Evolutionary conservation across 2,113 vertebrate species (phyloP).

Genomic region (Osmerus eperlanus): DNA sequence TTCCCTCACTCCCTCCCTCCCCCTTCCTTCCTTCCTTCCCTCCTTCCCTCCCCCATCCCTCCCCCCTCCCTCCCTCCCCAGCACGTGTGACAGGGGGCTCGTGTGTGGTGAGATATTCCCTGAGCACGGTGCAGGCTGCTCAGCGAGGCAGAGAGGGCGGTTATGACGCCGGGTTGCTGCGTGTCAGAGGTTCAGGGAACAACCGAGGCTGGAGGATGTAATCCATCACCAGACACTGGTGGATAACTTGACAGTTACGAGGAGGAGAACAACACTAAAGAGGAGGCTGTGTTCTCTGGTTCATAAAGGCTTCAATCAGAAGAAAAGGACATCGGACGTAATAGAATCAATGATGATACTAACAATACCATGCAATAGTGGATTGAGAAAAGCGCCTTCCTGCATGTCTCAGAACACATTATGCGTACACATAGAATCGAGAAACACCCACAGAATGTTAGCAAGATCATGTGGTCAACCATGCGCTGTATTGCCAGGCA

Average conservation of each 20-base stretch:
- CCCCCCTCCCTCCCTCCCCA: too few species aligned
- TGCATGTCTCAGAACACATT: too few species aligned
- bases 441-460: background rate
- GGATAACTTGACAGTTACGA: slow-evolving; percentile 52
- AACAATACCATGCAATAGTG: too few species aligned
- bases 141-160: slow-evolving; percentile 37
- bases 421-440: too few species aligned
- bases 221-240: slow-evolving; percentile 60
- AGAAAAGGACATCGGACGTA: too few species aligned
- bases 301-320: too few species aligned
- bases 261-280: slow-evolving; percentile 49
- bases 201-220: slow-evolving; percentile 31
- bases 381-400: background rate
- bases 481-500: background rate
- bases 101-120: slow-evolving; percentile 48
- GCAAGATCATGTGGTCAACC: background rate
- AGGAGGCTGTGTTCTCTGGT: too few species aligned
- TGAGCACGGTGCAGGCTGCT: slow-evolving; percentile 33
- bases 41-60: background rate
- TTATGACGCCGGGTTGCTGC: slow-evolving; percentile 29
- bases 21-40: background rate
- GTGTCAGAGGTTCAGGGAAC: slow-evolving; percentile 43
- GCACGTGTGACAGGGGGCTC: slow-evolving; percentile 12
- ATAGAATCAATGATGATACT: too few species aligned
- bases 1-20: background rate